Conservation (phyloP, 2,888 invertebrate species). For the Xestia ashworthii region DNA sequence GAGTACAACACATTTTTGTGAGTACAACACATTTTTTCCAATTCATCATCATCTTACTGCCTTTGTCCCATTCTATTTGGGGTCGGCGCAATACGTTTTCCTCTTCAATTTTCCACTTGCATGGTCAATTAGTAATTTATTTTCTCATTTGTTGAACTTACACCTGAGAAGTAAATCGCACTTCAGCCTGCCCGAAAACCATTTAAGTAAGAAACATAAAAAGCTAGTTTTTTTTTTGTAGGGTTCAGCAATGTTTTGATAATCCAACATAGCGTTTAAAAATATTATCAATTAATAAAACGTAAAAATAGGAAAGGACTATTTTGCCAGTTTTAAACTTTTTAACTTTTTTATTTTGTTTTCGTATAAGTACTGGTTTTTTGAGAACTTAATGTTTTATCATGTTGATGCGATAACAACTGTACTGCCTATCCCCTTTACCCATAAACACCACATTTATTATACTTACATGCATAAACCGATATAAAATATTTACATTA, state of each 20-base stretch:
- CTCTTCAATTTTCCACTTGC: too few species aligned
- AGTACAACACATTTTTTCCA: neutral
- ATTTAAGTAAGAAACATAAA: neutral
- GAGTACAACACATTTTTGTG: too few species aligned
- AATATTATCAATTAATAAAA: too few species aligned
- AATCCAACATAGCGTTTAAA: neutral
- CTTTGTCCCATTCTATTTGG: too few species aligned
- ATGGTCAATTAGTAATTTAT: neutral
- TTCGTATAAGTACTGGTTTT: too few species aligned
- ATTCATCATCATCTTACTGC: too few species aligned
- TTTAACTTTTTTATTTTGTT: too few species aligned
- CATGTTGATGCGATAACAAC: neutral
- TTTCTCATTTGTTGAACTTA: neutral
- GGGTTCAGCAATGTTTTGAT: neutral
- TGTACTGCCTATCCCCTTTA: neutral
- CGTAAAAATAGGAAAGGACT: too few species aligned
- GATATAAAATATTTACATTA: constrained; percentile 38
- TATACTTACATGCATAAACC: constrained; percentile 21
- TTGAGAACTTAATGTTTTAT: neutral
- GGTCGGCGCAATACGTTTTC: too few species aligned
- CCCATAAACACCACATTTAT: constrained; percentile 23
- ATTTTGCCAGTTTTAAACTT: too few species aligned
- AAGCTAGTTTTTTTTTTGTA: neutral
- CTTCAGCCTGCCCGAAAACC: neutral
- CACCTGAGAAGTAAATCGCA: neutral